Base-by-base conservation (phyloP, 2,797 vertebrate species). In the Pseudochromis fuscus region DNA sequence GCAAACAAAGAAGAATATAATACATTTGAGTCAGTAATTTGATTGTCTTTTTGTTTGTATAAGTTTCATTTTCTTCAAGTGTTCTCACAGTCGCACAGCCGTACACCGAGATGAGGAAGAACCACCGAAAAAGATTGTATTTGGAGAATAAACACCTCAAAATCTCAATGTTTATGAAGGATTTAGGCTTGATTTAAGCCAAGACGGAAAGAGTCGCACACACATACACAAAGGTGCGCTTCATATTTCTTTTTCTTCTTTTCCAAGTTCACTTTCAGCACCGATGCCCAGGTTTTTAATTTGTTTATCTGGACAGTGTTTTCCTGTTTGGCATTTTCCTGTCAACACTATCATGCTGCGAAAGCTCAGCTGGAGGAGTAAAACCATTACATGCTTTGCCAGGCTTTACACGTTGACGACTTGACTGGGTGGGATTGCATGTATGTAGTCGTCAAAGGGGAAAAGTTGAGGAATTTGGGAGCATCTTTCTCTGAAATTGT, bases 381-480 rank as follows among this genome's bases (percentile, higher is more conserved):
- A 89, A 88, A 89, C 84, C 90, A 93, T 93, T 88, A 91, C 87
- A 91, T 61, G 82, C 87, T 73, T 87, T 88, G 85, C 74, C 84
- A 83, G 59, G 21, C 91, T 89, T 84, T 81, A 89, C 77, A 83
- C 68, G 66, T 48, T 31, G 64, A 53, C 69, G 78, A 81, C 78
- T 62, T 64, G 76, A 74, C 77, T 79, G 75, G 69, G 25, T 63
- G 35, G 11, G 51, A 40, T 62, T 73, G 76, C 76, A 21, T 19
- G 50, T 63, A 77, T 70, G 75, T 79, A 50, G 49, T n/a, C 25
- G 25, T 65, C 44, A 38, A n/a, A n/a, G n/a, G n/a, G n/a, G n/a
- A n/a, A n/a, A 40, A 7, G n/a, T 4, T 61, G 69, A 46, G 66
- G 59, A 83, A 86, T 59, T 30, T 69, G 37, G 72, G 51, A 78